Evolutionary conservation across 2,888 invertebrate species (phyloP), one percentile per base, ranked within the genome.

Genomic region (Netelia virgata): DNA sequence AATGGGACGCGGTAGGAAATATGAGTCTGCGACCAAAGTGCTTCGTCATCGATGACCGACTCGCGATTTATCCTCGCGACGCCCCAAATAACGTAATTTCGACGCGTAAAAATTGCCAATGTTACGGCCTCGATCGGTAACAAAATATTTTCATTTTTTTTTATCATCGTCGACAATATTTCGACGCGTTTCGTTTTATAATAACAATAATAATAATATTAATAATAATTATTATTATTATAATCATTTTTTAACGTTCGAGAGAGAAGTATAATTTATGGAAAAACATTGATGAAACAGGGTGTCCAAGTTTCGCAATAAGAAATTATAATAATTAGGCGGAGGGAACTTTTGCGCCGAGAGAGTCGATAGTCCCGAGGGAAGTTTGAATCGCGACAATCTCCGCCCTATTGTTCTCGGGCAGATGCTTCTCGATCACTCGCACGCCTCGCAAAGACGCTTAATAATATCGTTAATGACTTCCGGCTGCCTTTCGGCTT

Each of bases 341-440:
- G 28, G 28, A 5, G 28, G 28, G 5, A 28, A 28, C 3, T 28
- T 28, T 28, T 28, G 28, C 28, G 28, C 3, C 10, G 47, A 47
- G 47, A 47, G 47, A 47, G 47, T 14, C 11, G 14, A 47, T 10
- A 47, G 47, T 28, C 28, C 28, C 43, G 41, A n/a, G 28, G 68
- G 76, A 68, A 43, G 23, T 69, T 61, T 50, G 50, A 55, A 70
- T 81, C 43, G 28, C 28, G 63, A 75, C 59, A 43, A 63, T 69
- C 69, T 70, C 18, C 55, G 63, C 16, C 61, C 10, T 14, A 47
- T 75, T 70, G 69, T 75, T 81, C 43, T 3, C 43, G 1, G n/a
- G 18, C 28, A 69, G 43, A 11, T 61, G 20, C 53, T 8, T 53
- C 28, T 28, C 53, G 53, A 55, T 81, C 43, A 68, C 50, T 59